Evolutionary conservation across 2,113 vertebrate species (phyloP).

Genomic region (Phyllopteryx taeniolatus): DNA sequence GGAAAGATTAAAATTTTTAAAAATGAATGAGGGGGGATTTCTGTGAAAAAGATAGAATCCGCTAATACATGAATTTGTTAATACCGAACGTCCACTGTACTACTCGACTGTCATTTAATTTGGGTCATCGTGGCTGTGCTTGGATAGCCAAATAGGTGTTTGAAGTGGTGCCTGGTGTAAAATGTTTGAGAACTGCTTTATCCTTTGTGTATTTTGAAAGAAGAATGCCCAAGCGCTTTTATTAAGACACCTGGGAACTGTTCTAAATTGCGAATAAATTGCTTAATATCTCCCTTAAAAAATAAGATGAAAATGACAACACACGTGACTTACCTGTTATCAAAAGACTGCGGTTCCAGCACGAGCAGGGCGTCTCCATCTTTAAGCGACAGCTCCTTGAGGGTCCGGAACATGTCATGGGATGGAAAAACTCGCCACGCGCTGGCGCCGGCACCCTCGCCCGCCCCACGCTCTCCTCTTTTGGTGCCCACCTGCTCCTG

Average conservation of each 20-base stretch:
- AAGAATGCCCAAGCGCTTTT: too few species aligned
- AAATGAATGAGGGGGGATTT: too few species aligned
- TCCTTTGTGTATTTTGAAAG: too few species aligned
- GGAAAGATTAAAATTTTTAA: too few species aligned
- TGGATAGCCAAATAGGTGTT: too few species aligned
- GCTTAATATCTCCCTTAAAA: background rate
- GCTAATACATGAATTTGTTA: too few species aligned
- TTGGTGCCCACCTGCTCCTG: conserved; percentile 57
- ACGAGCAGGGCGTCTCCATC: conserved; percentile 83
- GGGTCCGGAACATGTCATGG: conserved; percentile 78
- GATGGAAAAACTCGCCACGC: conserved; percentile 79
- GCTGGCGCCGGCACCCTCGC: conserved; percentile 66
- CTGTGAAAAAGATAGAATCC: too few species aligned
- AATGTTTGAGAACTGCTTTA: too few species aligned
- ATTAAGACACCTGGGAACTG: too few species aligned
- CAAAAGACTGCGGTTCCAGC: conserved; percentile 73
- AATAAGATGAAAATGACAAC: background rate
- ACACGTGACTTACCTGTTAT: conserved; percentile 73
- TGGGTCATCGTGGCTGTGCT: background rate
- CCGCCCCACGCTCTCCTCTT: conserved; percentile 30
- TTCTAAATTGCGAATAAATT: background rate
- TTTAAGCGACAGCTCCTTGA: conserved; percentile 78
- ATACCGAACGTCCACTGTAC: too few species aligned
- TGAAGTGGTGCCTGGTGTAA: too few species aligned
- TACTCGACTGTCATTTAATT: too few species aligned